Evolutionary conservation across 2,113 vertebrate genomes (phyloP).

Genomic region (Poecile atricapillus): DNA sequence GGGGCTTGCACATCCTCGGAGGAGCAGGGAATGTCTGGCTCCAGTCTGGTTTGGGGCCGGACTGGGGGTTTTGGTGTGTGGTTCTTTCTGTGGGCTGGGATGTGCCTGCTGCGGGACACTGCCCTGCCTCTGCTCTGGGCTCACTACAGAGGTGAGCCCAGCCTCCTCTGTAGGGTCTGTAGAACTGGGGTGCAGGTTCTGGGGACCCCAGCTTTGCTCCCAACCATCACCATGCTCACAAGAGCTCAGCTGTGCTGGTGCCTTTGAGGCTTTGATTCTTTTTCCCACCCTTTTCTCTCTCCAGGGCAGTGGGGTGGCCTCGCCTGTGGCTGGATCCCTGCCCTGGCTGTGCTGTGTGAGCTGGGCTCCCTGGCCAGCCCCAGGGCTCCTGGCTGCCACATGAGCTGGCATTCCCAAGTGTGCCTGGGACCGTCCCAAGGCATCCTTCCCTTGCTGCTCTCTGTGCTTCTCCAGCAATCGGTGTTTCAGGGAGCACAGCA

Average conservation of each 20-base stretch:
- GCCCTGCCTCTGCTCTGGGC: neutral
- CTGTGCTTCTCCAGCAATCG: neutral
- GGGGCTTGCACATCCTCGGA: accelerated
- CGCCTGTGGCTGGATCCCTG: accelerated
- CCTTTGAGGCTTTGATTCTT: neutral
- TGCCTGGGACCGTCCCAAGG: neutral
- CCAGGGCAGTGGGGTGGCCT: neutral
- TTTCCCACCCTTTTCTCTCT: neutral
- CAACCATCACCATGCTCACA: accelerated
- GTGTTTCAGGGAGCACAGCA: neutral
- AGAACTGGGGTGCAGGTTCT: accelerated
- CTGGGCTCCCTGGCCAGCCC: neutral
- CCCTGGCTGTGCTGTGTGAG: neutral
- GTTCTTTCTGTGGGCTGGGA: neutral
- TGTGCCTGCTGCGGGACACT: accelerated
- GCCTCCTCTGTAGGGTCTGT: neutral
- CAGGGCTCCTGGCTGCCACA: neutral
- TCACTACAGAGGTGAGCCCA: neutral
- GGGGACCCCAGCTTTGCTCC: neutral
- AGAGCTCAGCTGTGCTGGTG: neutral
- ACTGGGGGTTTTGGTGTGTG: neutral
- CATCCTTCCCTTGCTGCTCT: neutral
- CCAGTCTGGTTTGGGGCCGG: neutral
- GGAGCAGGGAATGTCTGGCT: accelerated
- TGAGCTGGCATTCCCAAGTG: neutral